Evolutionary conservation across 2,113 vertebrate genomes (phyloP).

Genomic region (Indicator maculatus): DNA sequence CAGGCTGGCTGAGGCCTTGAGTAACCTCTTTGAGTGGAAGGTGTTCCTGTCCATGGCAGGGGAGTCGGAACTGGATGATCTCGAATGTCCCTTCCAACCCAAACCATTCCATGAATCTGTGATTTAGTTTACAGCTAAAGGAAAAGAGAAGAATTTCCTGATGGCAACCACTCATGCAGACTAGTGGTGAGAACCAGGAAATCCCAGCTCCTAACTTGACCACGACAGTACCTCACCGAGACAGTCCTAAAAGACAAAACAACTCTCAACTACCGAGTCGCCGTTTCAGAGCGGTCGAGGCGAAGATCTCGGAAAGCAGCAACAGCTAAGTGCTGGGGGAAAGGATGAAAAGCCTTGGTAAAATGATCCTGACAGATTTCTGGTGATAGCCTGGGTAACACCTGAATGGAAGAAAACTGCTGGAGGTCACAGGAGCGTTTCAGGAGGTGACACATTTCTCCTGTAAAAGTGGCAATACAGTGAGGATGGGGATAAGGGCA

Average conservation of each 20-base stretch:
- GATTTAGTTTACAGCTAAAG: neutral
- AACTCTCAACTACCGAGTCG: neutral
- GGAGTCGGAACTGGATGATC: no score
- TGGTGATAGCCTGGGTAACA: neutral
- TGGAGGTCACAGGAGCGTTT: neutral
- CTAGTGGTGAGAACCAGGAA: conserved; percentile 10
- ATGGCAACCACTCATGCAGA: conserved; percentile 28
- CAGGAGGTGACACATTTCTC: neutral
- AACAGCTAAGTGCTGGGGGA: no score
- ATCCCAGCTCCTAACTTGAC: neutral
- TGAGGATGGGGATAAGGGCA: neutral
- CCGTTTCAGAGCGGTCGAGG: no score
- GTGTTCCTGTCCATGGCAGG: no score
- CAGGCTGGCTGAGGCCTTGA: no score
- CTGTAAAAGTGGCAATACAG: neutral
- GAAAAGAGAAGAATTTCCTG: conserved; percentile 14
- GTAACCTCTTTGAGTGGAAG: no score
- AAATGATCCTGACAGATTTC: neutral
- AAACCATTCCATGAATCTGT: no score
- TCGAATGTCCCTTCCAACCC: no score
- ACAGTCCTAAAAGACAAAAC: neutral
- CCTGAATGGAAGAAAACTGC: neutral
- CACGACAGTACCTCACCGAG: neutral
- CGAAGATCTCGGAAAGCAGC: no score
- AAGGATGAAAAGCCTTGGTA: neutral